phyloP scores from a whole-genome alignment of 2,888 invertebrate genomes.

The Harmothoe impar region DNA sequence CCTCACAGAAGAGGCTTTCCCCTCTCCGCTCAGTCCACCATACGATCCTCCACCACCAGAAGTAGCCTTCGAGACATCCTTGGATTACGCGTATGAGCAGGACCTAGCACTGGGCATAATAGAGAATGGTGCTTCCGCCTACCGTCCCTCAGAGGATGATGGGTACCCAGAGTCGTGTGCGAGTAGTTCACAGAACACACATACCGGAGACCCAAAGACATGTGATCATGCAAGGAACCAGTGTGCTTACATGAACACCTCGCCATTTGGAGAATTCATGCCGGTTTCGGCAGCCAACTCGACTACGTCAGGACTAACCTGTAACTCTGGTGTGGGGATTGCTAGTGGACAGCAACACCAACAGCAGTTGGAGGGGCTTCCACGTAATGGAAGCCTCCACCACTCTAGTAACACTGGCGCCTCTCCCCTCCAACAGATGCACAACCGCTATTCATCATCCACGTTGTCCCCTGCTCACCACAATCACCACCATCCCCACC shows the following conservation, averaged over 20 bases:
- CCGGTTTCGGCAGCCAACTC: neutral
- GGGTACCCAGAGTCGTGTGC: conserved; percentile 50
- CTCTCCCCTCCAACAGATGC: conserved; percentile 6
- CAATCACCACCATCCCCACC: neutral
- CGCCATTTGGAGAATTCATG: conserved; percentile 55
- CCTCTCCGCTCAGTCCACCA: neutral
- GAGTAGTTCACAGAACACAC: neutral
- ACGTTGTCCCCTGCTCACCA: conserved; percentile 17
- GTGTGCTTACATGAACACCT: conserved; percentile 54
- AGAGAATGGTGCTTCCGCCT: neutral
- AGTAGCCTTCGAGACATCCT: conserved; percentile 54
- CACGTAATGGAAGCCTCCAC: conserved; percentile 12
- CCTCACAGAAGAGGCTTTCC: neutral
- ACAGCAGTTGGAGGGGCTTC: neutral
- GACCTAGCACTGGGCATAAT: conserved; percentile 40
- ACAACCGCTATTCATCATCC: neutral
- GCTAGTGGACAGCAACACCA: neutral
- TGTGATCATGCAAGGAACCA: conserved; percentile 52
- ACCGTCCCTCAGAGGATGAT: conserved; percentile 39
- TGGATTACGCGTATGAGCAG: conserved; percentile 53
- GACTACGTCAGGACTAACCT: neutral
- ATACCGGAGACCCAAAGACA: neutral
- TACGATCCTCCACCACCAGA: conserved; percentile 52
- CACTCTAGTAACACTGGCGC: neutral
- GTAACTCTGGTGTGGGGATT: neutral